These are phyloP conservation scores for Rousettus leschenaultii DNA, from an alignment of 2,113 vertebrate genomes.

Conservation along the genomic window DNA sequence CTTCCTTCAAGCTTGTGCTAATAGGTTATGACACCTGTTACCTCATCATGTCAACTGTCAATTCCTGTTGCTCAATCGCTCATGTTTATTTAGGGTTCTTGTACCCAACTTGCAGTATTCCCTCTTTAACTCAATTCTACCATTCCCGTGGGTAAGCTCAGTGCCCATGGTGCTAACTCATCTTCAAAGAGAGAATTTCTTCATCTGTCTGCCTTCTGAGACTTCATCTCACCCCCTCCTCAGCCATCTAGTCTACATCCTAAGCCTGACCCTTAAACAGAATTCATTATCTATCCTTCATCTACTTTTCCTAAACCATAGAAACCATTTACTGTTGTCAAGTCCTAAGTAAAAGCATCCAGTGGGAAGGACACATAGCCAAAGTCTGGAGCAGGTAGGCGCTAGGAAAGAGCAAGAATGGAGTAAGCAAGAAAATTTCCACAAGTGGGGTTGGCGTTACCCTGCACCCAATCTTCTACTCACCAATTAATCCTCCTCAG, in stretches of 20 bases:
- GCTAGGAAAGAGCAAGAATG: background rate
- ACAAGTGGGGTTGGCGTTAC: background rate
- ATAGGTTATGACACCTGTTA: background rate
- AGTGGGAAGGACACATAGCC: background rate
- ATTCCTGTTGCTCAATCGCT: background rate
- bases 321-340: background rate
- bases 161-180: background rate
- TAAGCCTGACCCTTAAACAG: background rate
- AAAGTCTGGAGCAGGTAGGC: background rate
- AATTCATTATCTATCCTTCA: background rate
- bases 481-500: background rate
- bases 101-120: background rate
- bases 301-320: background rate
- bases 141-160: background rate
- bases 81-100: background rate
- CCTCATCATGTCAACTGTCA: background rate
- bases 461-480: background rate
- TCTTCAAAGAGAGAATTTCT: background rate
- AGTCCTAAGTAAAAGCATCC: background rate
- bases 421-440: background rate
- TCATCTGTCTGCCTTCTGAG: background rate
- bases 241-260: background rate
- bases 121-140: background rate
- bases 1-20: background rate
- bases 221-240: background rate